Conservation (phyloP, 2,113 vertebrate species). For the Rhabdornis inornatus region DNA sequence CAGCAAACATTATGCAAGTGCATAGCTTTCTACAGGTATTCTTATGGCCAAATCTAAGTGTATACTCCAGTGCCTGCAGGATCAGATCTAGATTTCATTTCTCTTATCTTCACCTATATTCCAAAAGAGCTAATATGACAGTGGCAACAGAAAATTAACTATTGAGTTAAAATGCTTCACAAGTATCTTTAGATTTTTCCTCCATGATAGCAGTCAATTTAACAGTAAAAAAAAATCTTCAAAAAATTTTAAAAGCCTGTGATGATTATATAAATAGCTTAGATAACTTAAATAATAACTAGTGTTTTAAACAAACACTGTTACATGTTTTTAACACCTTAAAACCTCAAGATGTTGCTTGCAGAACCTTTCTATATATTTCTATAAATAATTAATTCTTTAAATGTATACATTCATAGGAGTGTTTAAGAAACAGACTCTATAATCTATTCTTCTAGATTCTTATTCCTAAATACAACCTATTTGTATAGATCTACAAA, state of each 20-base stretch:
- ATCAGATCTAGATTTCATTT: background rate
- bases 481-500: background rate
- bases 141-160: background rate
- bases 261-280: background rate
- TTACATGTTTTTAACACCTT: background rate
- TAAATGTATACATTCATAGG: background rate
- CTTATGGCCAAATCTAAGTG: background rate
- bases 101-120: background rate
- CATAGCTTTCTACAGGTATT: background rate
- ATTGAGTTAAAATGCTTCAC: background rate
- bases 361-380: background rate
- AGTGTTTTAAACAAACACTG: background rate
- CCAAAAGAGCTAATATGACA: background rate
- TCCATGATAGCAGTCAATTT: background rate
- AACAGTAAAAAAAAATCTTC: background rate
- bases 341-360: background rate
- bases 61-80: background rate
- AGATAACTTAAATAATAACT: background rate
- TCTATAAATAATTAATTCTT: background rate
- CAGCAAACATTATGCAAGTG: background rate
- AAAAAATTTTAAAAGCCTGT: background rate
- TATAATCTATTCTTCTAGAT: background rate
- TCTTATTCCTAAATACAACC: background rate
- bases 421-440: background rate
- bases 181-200: background rate